These are phyloP conservation scores for Chloropsis hardwickii DNA, from an alignment of 2,113 vertebrate genomes.

Conservation along the genomic window DNA sequence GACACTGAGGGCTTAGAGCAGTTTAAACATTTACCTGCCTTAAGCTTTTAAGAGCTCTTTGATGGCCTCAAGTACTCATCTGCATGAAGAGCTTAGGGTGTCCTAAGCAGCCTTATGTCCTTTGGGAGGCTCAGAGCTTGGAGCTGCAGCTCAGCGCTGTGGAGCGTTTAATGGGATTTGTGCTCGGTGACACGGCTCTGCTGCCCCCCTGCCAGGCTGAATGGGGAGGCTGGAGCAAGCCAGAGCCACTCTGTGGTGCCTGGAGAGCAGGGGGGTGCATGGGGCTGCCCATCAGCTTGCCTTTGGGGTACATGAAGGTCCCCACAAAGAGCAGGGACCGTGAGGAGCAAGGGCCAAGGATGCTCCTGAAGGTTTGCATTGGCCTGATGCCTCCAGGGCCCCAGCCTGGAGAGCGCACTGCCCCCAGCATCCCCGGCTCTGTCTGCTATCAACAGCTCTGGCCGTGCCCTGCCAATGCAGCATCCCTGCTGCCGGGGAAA, in stretches of 20 bases:
- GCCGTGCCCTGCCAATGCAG: not conserved
- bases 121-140: not conserved
- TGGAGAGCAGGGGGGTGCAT: not conserved
- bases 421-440: not conserved
- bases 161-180: constrained; percentile 41
- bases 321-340: not conserved
- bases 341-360: not conserved
- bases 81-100: constrained; percentile 36
- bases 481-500: not conserved
- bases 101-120: constrained; percentile 16
- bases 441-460: not conserved
- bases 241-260: not conserved
- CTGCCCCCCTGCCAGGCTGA: not conserved
- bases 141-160: not conserved
- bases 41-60: constrained; percentile 48
- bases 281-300: not conserved
- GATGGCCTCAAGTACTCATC: constrained; percentile 19
- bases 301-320: not conserved
- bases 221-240: not conserved
- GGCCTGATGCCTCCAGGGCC: not conserved
- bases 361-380: not conserved
- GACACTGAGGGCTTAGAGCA: not conserved
- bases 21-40: constrained; percentile 41
- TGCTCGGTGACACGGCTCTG: accelerated
- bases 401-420: not conserved